Conservation (phyloP, 2,113 vertebrate genomes). For the Boulengeromyrus knoepffleri region DNA sequence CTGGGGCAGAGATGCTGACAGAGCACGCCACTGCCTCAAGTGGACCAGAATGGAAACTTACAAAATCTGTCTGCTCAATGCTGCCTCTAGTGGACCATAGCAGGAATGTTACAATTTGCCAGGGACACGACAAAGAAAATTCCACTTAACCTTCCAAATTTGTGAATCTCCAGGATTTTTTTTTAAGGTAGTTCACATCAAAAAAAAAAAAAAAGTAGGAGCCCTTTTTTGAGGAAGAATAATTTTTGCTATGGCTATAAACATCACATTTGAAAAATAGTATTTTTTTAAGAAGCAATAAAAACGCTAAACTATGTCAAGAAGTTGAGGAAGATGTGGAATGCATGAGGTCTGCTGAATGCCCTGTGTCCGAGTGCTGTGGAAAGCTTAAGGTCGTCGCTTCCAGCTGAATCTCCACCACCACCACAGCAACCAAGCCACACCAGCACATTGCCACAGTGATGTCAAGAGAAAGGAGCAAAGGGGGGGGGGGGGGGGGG, state of each 20-base stretch:
- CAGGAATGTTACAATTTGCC: background rate
- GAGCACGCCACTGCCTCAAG: background rate
- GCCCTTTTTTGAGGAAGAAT: constrained; percentile 3
- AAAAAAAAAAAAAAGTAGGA: background rate
- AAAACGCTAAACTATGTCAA: background rate
- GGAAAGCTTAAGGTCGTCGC: background rate
- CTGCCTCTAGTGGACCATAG: background rate
- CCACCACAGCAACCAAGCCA: background rate
- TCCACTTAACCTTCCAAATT: background rate
- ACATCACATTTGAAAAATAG: background rate
- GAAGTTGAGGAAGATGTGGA: background rate
- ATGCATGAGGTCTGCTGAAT: background rate
- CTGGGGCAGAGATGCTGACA: background rate
- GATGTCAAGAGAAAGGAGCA: background rate
- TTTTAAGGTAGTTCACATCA: background rate
- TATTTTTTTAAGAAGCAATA: background rate
- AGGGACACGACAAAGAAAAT: too few species aligned
- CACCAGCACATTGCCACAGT: background rate
- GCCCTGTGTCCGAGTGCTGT: background rate
- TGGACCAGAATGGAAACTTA: background rate
- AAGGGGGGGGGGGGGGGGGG: background rate
- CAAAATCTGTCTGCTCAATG: background rate
- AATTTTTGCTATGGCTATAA: background rate
- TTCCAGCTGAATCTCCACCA: background rate
- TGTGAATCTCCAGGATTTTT: background rate